phyloP scores from a whole-genome alignment of 2,797 vertebrate species.

The Acanthurus tractus region DNA sequence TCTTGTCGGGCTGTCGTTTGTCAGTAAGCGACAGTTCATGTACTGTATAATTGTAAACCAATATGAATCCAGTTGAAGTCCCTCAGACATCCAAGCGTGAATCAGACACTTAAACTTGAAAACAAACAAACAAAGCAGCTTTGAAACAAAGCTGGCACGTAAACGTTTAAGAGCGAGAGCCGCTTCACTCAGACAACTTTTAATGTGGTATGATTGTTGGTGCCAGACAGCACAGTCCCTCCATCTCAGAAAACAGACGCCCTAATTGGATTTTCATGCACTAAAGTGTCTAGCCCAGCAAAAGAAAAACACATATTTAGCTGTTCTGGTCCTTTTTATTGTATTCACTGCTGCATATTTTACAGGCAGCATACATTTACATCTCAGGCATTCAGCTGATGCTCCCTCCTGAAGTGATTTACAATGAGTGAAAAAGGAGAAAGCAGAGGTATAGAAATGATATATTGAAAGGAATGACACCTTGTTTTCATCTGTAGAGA shows the following conservation, averaged over 20 bases:
- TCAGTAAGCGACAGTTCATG: no score
- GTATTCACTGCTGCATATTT: slow-evolving; percentile 51
- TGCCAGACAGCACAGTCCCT: slow-evolving; percentile 67
- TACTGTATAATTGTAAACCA: no score
- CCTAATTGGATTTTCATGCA: slow-evolving; percentile 74
- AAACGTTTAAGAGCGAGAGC: slow-evolving; percentile 52
- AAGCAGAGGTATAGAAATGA: slow-evolving; percentile 29
- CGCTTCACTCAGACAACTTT: slow-evolving; percentile 59
- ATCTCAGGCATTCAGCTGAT: slow-evolving; percentile 52
- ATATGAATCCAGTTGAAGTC: neutral
- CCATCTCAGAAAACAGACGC: slow-evolving; percentile 65
- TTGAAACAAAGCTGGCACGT: slow-evolving; percentile 7
- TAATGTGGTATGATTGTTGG: slow-evolving; percentile 54
- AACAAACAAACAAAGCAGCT: slow-evolving; percentile 25
- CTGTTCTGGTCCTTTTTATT: neutral
- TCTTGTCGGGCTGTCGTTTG: no score
- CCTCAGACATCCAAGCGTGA: slow-evolving; percentile 8
- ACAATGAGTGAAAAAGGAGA: slow-evolving; percentile 13
- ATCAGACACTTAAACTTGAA: slow-evolving; percentile 25
- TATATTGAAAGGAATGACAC: slow-evolving; percentile 51
- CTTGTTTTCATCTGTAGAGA: slow-evolving; percentile 39
- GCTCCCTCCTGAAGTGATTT: slow-evolving; percentile 32
- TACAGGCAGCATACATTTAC: slow-evolving; percentile 51
- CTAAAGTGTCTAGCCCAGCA: slow-evolving; percentile 73
- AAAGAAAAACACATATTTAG: slow-evolving; percentile 42